Base-by-base conservation (phyloP, 23 tunicate species). In the Phallusia fumigata region DNA sequence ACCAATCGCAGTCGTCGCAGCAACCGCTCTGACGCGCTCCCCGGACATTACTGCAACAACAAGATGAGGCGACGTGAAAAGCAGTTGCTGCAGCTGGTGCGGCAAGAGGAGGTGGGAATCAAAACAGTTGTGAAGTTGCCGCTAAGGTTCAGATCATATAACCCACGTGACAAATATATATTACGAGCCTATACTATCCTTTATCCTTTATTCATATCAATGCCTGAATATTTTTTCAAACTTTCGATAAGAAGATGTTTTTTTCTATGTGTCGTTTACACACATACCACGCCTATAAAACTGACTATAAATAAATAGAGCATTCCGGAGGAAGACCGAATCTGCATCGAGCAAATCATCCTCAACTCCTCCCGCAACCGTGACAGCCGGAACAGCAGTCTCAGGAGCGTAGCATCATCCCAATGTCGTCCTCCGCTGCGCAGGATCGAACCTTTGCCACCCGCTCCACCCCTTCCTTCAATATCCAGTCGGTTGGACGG, bases 1-100 rank as follows among this genome's bases (percentile, higher is more conserved):
- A 47, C 91, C 33, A 32, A 75, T 81, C 86, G 86, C 82, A 87
- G 86, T 87, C 77, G 86, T 82, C 82, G 91, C 53, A 87, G 91
- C 80, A 77, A 87, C 86, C 77, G 91, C 50, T 74, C 80, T 45
- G 83, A 87, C 76, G 91, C 91, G 40, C 82, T 87, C 6, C 82
- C 85, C 26, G 91, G 91, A 76, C 72, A 81, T 75, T 87, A 87
- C 91, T 65, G 44, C 75, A 64, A 16, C 73, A 84, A 85, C 31
- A 80, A 32, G 32, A 76, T 53, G 47, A 73, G 82, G 36, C 78
- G 91, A 10, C 77, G 77, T 24, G 76, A 87, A 36, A 79, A 79
- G 30, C 91, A 87, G 74, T 58, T 87, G 19, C 78, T 87, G 22
- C 91, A 82, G 78, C 82, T 87, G 1, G 69, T 58, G 26, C 26